A percentile compares a stretch with the other conserved stretches of the same genome.
Conservation (phyloP, 2,888 invertebrate species). For the Rhamphomyia laevipes region DNA sequence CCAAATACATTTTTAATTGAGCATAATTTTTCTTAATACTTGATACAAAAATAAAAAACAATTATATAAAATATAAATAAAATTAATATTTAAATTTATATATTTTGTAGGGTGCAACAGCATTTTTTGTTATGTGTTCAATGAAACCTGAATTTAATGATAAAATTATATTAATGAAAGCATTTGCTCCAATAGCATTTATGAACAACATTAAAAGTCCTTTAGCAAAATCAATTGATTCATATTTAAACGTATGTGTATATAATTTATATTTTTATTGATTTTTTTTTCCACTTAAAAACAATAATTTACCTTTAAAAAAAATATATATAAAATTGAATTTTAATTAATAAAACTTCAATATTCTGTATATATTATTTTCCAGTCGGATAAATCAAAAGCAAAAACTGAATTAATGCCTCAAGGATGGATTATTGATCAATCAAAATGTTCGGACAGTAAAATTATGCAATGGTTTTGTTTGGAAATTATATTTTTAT, state of each 20-base stretch:
- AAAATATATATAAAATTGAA: too few species aligned
- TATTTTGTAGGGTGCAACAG: constrained; percentile 49
- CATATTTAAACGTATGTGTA: constrained; percentile 30
- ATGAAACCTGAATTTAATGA: constrained; percentile 51
- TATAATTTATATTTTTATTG: neutral
- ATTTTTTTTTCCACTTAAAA: neutral
- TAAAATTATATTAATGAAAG: constrained; percentile 54
- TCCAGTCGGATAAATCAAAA: neutral
- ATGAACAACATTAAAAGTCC: constrained; percentile 34
- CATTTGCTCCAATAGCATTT: constrained; percentile 59
- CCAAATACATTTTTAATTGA: too few species aligned
- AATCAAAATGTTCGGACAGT: neutral
- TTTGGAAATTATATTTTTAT: constrained; percentile 32
- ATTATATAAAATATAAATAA: too few species aligned
- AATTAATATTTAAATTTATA: neutral
- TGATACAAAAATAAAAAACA: too few species aligned
- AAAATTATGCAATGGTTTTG: constrained; percentile 23
- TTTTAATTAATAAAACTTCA: too few species aligned
- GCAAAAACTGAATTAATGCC: neutral
- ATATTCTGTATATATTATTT: neutral
- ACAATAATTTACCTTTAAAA: neutral
- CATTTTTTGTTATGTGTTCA: constrained; percentile 55
- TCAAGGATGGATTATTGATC: neutral
- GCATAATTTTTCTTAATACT: too few species aligned
- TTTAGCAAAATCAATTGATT: constrained; percentile 29